Base-by-base conservation (phyloP, 2,797 vertebrate genomes). In the Labeo calbasu region DNA sequence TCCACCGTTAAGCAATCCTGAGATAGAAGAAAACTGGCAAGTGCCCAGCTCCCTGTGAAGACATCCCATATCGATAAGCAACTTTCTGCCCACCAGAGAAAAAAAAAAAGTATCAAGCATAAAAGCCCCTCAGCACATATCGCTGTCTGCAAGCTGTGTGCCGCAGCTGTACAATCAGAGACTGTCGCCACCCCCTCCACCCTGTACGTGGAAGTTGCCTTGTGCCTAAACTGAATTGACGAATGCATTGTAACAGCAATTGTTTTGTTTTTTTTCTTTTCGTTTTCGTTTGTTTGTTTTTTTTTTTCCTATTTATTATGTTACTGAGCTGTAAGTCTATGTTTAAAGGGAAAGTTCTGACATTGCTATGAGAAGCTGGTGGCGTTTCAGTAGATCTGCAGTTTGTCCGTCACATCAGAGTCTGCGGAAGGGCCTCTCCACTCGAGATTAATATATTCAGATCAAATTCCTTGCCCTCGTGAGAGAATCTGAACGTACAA, bases 151-250 rank as follows among this genome's bases (percentile, higher is more conserved):
- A 95, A 95, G 95, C 96, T 94, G 94, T 84, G 89, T 94, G 95
- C 96, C 92, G 95, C 97, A 97, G 96, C 96, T 97, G 97, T 97
- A 98, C 97, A 99, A 98, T 99, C 98, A 97, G 96, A 98, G 96
- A 98, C 96, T 96, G 95, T 95, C 92, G 95, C 91, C 92, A 94
- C 96, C 95, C 96, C 93, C 96, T 96, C 95, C 95, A 94, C 94
- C 93, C 92, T 93, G 88, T 93, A 90, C 77, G 95, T 95, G 97
- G 97, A 97, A 96, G 95, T 97, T 96, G 97, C 96, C 96, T 97
- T 95, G 98, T 99, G 98, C 98, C 98, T 99, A 98, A 99, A 98
- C 97, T 96, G 96, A 99, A 97, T 98, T 99, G 97, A 98, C 98
- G 96, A 98, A 98, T 96, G 98, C 97, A 99, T 99, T 99, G 98